phyloP scores from a whole-genome alignment of 2,888 invertebrate genomes.

The Trichacis sp. region DNA sequence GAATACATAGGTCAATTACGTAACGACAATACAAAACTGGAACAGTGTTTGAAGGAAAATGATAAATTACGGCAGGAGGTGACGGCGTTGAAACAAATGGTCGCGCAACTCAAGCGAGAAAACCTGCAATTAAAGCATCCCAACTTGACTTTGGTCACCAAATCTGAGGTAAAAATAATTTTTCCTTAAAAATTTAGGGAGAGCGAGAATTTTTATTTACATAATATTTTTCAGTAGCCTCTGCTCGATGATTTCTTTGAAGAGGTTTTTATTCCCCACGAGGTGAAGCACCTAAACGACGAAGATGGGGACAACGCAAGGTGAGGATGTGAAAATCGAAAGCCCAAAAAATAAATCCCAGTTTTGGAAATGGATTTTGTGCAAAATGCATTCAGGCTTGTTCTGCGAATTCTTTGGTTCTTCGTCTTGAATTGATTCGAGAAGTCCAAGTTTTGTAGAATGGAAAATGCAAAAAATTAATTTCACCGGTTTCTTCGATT shows the following conservation, averaged over 20 bases:
- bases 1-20: conserved; percentile 92
- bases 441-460: too few relatives aligned
- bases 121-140: conserved; percentile 78
- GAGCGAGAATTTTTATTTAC: too few relatives aligned
- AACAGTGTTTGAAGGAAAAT: conserved; percentile 76
- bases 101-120: conserved; percentile 80
- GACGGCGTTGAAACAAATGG: conserved; percentile 78
- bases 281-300: too few relatives aligned
- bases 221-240: background rate
- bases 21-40: conserved; percentile 80
- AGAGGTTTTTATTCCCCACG: background rate
- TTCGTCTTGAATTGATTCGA: background rate
- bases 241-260: background rate
- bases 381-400: background rate
- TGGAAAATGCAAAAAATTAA: too few relatives aligned
- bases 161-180: too few relatives aligned
- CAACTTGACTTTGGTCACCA: conserved; percentile 44
- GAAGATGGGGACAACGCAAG: conserved; percentile 27
- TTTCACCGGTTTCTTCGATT: too few relatives aligned
- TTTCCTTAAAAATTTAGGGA: too few relatives aligned
- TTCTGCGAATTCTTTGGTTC: background rate
- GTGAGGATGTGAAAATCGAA: conserved; percentile 58
- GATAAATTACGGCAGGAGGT: conserved; percentile 80
- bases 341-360: conserved; percentile 19
- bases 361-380: background rate